Evolutionary conservation across 35 echinoderm and acorn worm species (phyloP), one percentile per base, ranked within the genome.

Genomic region (Lytechinus pictus): DNA sequence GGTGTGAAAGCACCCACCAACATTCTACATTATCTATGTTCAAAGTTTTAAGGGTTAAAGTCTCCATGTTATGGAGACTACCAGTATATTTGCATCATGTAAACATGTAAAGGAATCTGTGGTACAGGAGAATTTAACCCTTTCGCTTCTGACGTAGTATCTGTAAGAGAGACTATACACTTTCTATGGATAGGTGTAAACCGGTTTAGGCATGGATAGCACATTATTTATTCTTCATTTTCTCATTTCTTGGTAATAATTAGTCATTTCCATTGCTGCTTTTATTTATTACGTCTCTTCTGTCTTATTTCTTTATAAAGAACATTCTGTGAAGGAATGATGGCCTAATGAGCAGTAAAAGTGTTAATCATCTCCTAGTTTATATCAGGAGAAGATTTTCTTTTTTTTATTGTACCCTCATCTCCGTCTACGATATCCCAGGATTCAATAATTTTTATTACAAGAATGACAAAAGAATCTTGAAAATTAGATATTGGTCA

Each of bases 91-190:
- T 24, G 8, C n/a, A 79, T 79, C 21, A 24, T 79, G 66, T 79
- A 24, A 79, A 24, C 66, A n/a, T 79, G 66, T 79, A 79, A 79
- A 79, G 66, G 66, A 79, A 79, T 79, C 66, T 79, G 66, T 79
- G 66, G 21, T 16, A 14, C 21, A 7, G 66, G n/a, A 79, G 66
- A 24, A 79, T 24, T 79, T 79, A 79, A 79, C 66, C 66, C 16
- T 79, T 24, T 79, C 21, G 19, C 19, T 79, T 7, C 14, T 24
- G 16, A 14, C 21, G 0, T 19, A 24, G n/a, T 7, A n/a, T 79
- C 66, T 79, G 14, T 16, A 4, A 79, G 19, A n/a, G 21, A 5
- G 6, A 24, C 19, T 6, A 24, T n/a, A n/a, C 16, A n/a, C 19
- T 79, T 79, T 24, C 7, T 71, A 6, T 0, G n/a, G 13, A 4